A percentile compares a stretch with the other conserved stretches of the same genome.
These are phyloP conservation scores for Drosophila neutralis DNA, from an alignment of 2,888 invertebrate species.

Conservation along the genomic window DNA sequence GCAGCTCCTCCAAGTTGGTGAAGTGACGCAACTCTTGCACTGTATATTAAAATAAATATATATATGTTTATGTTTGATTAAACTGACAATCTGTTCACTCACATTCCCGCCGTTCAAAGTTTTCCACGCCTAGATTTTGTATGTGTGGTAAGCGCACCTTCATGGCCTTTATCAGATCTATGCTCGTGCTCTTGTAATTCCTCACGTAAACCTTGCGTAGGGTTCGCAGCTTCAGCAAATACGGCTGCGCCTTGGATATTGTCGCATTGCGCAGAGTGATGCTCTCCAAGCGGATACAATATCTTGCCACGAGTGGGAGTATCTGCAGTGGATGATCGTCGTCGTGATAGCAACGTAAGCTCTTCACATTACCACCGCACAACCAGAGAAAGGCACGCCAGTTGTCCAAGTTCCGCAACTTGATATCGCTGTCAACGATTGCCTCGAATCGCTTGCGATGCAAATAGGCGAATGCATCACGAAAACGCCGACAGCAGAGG, in stretches of 20 bases:
- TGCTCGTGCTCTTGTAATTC: constrained; percentile 67
- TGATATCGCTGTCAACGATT: constrained; percentile 58
- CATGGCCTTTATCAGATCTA: constrained; percentile 55
- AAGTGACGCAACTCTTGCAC: constrained; percentile 66
- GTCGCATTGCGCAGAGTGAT: constrained; percentile 62
- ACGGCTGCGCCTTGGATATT: constrained; percentile 48
- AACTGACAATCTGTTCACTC: constrained; percentile 12
- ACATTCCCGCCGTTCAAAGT: constrained; percentile 64
- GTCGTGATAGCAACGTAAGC: constrained; percentile 55
- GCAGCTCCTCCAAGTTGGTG: constrained; percentile 49
- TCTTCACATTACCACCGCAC: constrained; percentile 55
- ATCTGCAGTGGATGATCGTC: constrained; percentile 66
- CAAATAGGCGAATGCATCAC: constrained; percentile 63
- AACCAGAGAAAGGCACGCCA: constrained; percentile 68
- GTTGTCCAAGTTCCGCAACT: constrained; percentile 56
- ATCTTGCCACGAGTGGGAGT: constrained; percentile 53
- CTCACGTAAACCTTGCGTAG: constrained; percentile 56
- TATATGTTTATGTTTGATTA: background rate
- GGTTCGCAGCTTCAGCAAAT: constrained; percentile 43
- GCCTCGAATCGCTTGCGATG: constrained; percentile 53
- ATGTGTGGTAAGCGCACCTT: constrained; percentile 50
- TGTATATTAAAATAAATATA: constrained; percentile 2
- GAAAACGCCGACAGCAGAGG: constrained; percentile 61
- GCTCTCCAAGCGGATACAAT: constrained; percentile 54
- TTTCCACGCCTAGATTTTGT: constrained; percentile 53